A percentile compares a stretch with the other conserved stretches of the same genome.
These are phyloP conservation scores for Sinocyclocheilus rhinocerous DNA, from an alignment of 2,113 vertebrate genomes.

Conservation along the genomic window DNA sequence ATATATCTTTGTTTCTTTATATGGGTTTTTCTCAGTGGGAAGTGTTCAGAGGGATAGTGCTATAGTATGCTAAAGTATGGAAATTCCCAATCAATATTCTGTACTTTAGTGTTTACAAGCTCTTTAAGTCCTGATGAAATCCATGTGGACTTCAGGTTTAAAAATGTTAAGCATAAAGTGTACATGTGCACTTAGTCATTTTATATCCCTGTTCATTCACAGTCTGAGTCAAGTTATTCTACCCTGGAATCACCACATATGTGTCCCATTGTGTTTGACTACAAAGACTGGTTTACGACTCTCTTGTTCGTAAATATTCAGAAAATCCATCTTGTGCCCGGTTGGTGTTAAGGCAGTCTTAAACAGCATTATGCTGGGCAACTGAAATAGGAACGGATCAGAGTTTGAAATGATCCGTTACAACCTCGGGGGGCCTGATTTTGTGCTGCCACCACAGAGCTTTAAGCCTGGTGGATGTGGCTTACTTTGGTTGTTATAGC, in stretches of 20 bases:
- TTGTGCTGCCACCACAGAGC: conserved; percentile 48
- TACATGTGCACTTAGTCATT: not conserved
- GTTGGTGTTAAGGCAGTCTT: conserved; percentile 26
- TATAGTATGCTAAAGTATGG: conserved; percentile 12
- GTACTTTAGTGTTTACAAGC: conserved; percentile 12
- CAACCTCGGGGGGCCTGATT: conserved; percentile 34
- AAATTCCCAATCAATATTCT: conserved; percentile 7
- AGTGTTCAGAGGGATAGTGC: conserved; percentile 61
- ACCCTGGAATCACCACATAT: not conserved
- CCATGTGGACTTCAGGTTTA: not conserved
- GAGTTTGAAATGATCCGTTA: conserved; percentile 40
- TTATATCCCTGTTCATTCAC: conserved; percentile 4
- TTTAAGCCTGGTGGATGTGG: conserved; percentile 52
- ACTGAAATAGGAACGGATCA: conserved; percentile 35
- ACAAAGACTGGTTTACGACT: conserved; percentile 18
- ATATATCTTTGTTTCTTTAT: conserved; percentile 63
- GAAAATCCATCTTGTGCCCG: conserved; percentile 34
- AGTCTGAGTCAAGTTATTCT: not conserved
- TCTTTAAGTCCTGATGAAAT: not conserved
- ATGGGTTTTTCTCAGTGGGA: conserved; percentile 59
- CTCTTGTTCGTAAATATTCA: conserved; percentile 17
- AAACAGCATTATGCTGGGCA: not conserved
- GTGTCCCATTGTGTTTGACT: not conserved
- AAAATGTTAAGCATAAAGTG: not conserved
- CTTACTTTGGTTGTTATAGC: conserved; percentile 58